These are phyloP conservation scores for Teleogryllus oceanicus DNA, from an alignment of 2,888 invertebrate species.

Conservation along the genomic window DNA sequence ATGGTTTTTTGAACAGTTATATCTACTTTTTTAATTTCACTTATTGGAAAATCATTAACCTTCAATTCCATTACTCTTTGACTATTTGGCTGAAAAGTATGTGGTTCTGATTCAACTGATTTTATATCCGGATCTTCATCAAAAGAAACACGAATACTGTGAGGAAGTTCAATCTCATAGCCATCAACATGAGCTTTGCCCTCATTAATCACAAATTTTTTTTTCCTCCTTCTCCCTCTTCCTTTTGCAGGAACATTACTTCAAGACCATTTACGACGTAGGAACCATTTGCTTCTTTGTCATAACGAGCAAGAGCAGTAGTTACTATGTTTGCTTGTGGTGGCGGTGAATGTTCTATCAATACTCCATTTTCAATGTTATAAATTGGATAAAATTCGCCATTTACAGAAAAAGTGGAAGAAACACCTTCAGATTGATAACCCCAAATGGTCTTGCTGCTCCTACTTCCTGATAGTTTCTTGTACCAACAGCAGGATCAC, in stretches of 20 bases:
- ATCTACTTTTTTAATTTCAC: slow-evolving; percentile 21
- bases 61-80: slow-evolving; percentile 22
- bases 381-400: background rate
- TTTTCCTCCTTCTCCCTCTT: slow-evolving; percentile 4
- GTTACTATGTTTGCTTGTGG: slow-evolving; percentile 19
- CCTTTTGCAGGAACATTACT: slow-evolving; percentile 22
- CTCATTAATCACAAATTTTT: slow-evolving; percentile 23
- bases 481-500: background rate
- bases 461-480: background rate
- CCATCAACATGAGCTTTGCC: slow-evolving; percentile 19
- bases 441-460: background rate
- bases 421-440: background rate
- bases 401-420: background rate
- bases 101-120: slow-evolving; percentile 20
- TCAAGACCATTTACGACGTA: slow-evolving; percentile 4
- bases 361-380: slow-evolving; percentile 18
- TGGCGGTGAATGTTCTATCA: slow-evolving; percentile 20
- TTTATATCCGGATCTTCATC: slow-evolving; percentile 21
- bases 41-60: slow-evolving; percentile 25
- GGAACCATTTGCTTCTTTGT: slow-evolving; percentile 20
- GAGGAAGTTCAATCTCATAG: slow-evolving; percentile 21
- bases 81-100: background rate
- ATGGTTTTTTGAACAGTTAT: slow-evolving; percentile 12
- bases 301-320: background rate
- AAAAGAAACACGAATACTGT: slow-evolving; percentile 22